Evolutionary conservation across 2,888 invertebrate genomes (phyloP), one percentile per base, ranked within the genome.

Genomic region (Erannis defoliaria): DNA sequence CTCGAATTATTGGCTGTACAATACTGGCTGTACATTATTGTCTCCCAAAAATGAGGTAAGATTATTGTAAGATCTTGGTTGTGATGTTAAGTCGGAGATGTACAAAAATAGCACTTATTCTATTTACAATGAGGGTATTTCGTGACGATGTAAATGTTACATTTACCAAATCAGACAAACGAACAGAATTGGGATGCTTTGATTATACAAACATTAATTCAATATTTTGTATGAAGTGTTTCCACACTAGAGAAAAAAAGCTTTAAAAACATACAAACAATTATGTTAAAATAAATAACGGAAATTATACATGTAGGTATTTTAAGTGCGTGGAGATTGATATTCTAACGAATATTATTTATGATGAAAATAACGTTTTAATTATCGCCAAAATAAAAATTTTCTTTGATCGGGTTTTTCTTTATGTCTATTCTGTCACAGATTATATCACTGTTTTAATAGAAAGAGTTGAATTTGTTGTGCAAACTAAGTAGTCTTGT

Each of bases 281-380:
- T 23, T 23, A 23, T 5, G 5, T 23, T 23, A 23, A 23, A 23
- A 29, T 5, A 29, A 29, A 29, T 29, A 29, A 29, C n/a, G 5
- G 4, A n/a, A 18, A 18, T 23, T 23, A 42, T 10, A 21, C 19
- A 21, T n/a, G n/a, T n/a, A n/a, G n/a, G n/a, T n/a, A n/a, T n/a
- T 19, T 40, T 40, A 40, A 10, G 3, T 40, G 19, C 14, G 6
- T 21, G 1, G 21, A 19, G 19, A 31, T 38, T 8, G 55, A 48
- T 31, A 31, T 31, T 49, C 48, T 37, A 14, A 12, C 31, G 40
- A 21, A 31, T 33, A 40, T 48, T 54, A 46, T 48, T 23, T 18
- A n/a, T 21, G n/a, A 31, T 14, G 23, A 38, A 56, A 48, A 56
- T 56, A 49, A 42, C 49, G 18, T 31, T 37, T 23, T 31, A 23